Percentiles rank a stretch among this genome's conserved stretches.
Evolutionary conservation across 2,888 invertebrate species (phyloP).

Genomic region (Ectemnius cavifrons): DNA sequence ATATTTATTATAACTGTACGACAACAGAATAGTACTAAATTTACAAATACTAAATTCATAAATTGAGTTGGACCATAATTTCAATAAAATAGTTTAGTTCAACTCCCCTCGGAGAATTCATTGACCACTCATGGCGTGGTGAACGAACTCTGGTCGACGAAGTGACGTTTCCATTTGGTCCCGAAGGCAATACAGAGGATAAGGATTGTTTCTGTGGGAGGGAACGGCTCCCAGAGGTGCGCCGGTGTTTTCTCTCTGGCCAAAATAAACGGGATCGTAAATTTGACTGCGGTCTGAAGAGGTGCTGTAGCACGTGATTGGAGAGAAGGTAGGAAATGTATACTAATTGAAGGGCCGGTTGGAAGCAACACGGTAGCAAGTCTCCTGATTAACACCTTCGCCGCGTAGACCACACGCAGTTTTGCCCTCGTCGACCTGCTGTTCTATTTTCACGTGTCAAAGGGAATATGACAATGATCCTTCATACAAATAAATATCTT

Average conservation of each 20-base stretch:
- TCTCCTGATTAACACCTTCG: conserved; percentile 72
- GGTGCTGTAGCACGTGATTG: conserved; percentile 44
- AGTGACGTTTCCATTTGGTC: neutral
- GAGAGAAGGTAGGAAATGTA: conserved; percentile 62
- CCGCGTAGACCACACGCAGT: conserved; percentile 70
- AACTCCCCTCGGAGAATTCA: no score
- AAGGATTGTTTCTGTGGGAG: neutral
- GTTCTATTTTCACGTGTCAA: conserved; percentile 41
- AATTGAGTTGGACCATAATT: no score
- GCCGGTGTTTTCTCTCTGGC: neutral
- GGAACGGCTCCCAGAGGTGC: no score
- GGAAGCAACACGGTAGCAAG: conserved; percentile 73
- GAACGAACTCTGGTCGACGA: no score
- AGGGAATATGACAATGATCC: conserved; percentile 9
- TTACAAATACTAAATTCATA: no score
- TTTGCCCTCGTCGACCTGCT: conserved; percentile 37
- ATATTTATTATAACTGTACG: no score
- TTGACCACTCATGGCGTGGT: no score
- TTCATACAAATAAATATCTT: conserved; percentile 9
- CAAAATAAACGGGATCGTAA: conserved; percentile 32
- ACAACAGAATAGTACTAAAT: no score
- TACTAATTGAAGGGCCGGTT: conserved; percentile 77
- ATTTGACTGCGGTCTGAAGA: conserved; percentile 34
- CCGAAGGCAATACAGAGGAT: conserved; percentile 1
- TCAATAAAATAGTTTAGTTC: no score